phyloP scores from a whole-genome alignment of 92 coral and sea anemone genomes.

The Blastomussa wellsi region DNA sequence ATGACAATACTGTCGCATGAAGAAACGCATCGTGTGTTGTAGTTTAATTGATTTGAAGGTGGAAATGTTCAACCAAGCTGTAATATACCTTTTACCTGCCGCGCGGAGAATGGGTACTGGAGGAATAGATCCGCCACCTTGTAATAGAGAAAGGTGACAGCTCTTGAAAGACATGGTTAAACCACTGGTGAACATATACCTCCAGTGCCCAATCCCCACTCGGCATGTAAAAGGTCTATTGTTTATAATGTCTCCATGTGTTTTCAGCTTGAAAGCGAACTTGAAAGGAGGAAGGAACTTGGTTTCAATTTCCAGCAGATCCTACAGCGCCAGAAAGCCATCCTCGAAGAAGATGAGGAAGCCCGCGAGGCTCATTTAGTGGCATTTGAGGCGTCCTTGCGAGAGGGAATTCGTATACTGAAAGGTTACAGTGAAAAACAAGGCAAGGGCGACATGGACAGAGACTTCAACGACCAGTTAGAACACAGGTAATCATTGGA shows the following conservation, averaged over 20 bases:
- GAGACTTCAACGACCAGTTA: constrained; percentile 79
- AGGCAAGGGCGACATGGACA: constrained; percentile 55
- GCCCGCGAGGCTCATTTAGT: constrained; percentile 94
- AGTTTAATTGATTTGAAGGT: neutral
- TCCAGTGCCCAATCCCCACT: too few species aligned
- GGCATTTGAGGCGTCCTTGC: constrained; percentile 84
- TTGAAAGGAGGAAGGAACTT: constrained; percentile 94
- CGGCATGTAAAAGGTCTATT: too few species aligned
- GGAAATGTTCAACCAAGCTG: neutral
- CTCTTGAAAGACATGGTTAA: too few species aligned
- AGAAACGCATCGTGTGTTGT: neutral
- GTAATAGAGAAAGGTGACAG: too few species aligned
- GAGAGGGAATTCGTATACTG: constrained; percentile 89
- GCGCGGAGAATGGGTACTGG: too few species aligned
- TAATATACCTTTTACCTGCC: too few species aligned
- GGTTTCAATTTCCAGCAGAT: constrained; percentile 97
- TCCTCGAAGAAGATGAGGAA: constrained; percentile 85
- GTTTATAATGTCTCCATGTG: neutral
- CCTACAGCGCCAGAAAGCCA: constrained; percentile 77
- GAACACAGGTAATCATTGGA: constrained; percentile 70
- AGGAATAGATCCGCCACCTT: too few species aligned
- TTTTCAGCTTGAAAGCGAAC: constrained; percentile 86
- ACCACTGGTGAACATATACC: too few species aligned
- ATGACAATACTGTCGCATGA: too few species aligned
- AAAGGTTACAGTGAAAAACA: constrained; percentile 76